phyloP scores from a whole-genome alignment of 2,888 invertebrate species.

The Meiosimyza decipiens region DNA sequence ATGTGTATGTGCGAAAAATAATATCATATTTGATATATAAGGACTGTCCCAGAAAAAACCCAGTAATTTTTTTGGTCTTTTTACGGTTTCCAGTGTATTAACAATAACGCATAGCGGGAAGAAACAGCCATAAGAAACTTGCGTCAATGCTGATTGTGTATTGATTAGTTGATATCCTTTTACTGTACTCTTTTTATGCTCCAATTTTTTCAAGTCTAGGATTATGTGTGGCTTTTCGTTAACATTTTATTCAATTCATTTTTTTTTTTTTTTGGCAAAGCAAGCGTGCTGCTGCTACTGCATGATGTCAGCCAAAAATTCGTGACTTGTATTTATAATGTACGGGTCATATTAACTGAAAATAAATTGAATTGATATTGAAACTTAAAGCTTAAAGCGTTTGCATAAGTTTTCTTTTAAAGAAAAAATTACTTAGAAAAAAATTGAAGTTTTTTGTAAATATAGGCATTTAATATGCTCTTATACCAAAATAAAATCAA shows the following conservation, averaged over 20 bases:
- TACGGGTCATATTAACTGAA: not conserved
- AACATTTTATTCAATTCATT: too few species aligned
- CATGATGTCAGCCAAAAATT: not conserved
- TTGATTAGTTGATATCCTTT: constrained; percentile 18
- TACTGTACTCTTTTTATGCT: not conserved
- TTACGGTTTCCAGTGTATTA: too few species aligned
- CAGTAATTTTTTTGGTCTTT: too few species aligned
- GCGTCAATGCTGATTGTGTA: constrained; percentile 18
- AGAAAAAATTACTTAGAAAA: too few species aligned
- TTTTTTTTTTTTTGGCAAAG: not conserved
- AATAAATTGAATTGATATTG: not conserved
- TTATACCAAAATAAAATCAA: not conserved
- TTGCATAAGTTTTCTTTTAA: too few species aligned
- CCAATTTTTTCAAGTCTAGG: too few species aligned
- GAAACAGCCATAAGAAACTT: not conserved
- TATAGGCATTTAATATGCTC: not conserved
- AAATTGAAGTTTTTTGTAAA: not conserved
- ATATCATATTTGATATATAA: too few species aligned
- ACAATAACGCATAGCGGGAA: too few species aligned
- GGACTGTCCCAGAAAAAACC: too few species aligned
- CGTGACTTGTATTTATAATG: constrained; percentile 15
- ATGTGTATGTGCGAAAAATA: too few species aligned
- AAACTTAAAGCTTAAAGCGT: not conserved
- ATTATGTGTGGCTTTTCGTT: too few species aligned
- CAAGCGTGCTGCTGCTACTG: not conserved